Conservation (phyloP, 2,888 invertebrate species). For the Netelia melanura region DNA sequence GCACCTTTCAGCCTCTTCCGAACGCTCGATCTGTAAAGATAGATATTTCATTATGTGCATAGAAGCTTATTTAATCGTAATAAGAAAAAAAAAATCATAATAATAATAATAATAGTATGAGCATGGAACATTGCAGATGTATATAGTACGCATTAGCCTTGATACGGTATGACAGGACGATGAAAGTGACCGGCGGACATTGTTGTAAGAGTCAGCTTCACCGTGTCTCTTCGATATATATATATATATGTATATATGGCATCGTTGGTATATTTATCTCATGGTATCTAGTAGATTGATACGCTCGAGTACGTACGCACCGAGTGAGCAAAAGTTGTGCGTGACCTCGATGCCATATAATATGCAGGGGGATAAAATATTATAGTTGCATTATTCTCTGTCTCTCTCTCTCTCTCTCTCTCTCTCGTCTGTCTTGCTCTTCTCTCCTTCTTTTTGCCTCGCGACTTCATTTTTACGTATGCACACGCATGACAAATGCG, state of each 20-base stretch:
- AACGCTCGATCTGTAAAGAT: conserved; percentile 27
- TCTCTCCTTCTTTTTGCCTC: neutral
- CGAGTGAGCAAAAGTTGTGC: conserved; percentile 31
- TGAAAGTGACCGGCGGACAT: conserved; percentile 2
- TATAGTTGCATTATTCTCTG: conserved; percentile 20
- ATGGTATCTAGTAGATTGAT: conserved; percentile 33
- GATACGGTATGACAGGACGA: neutral
- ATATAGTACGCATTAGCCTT: neutral
- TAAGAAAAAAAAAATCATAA: neutral
- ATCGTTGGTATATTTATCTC: conserved; percentile 24
- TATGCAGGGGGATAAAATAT: conserved; percentile 40
- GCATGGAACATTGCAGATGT: neutral
- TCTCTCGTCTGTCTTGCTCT: neutral
- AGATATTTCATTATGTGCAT: conserved; percentile 4
- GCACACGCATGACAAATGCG: conserved; percentile 16
- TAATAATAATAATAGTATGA: neutral
- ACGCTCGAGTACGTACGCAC: conserved; percentile 30
- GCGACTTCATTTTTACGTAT: conserved; percentile 8
- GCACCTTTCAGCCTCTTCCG: conserved; percentile 51
- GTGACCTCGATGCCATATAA: conserved; percentile 41
- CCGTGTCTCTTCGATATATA: neutral
- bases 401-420: neutral
- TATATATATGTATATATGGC: neutral
- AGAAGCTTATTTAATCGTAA: neutral
- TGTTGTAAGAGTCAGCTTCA: neutral